Conservation (phyloP, 2,797 vertebrate genomes). For the Schizopygopsis malacanthus region DNA sequence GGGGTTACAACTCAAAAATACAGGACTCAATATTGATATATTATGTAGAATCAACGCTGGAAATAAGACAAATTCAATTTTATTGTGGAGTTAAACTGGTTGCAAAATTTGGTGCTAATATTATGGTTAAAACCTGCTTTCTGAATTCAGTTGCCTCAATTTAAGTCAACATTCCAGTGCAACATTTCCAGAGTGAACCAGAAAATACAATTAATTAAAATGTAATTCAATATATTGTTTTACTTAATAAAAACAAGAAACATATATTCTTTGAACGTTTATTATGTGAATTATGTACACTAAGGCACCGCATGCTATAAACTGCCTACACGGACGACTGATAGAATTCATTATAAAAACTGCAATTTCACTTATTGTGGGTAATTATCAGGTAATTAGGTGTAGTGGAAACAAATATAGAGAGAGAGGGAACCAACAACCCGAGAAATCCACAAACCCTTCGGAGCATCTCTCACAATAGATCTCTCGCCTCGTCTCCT, state of each 20-base stretch:
- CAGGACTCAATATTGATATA: neutral
- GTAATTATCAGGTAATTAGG: constrained; percentile 60
- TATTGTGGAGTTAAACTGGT: neutral
- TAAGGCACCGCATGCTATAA: constrained; percentile 46
- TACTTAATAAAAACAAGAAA: neutral
- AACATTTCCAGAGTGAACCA: neutral
- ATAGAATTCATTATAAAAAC: constrained; percentile 75
- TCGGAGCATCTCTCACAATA: constrained; percentile 44
- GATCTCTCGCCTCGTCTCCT: constrained; percentile 54
- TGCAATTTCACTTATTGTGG: constrained; percentile 74
- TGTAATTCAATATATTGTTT: neutral
- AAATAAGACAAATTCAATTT: neutral
- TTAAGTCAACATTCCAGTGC: neutral
- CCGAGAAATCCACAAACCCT: constrained; percentile 54
- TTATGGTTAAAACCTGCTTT: neutral
- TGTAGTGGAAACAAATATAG: constrained; percentile 61
- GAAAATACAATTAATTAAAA: neutral
- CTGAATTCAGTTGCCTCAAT: neutral
- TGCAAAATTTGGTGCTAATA: neutral
- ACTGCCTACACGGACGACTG: constrained; percentile 67
- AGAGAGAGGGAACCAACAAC: constrained; percentile 59
- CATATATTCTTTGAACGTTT: neutral
- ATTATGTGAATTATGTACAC: neutral
- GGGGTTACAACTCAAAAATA: neutral
- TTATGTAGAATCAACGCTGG: neutral